Conservation (phyloP, 2,888 invertebrate genomes). For the Calameuta pallipes region DNA sequence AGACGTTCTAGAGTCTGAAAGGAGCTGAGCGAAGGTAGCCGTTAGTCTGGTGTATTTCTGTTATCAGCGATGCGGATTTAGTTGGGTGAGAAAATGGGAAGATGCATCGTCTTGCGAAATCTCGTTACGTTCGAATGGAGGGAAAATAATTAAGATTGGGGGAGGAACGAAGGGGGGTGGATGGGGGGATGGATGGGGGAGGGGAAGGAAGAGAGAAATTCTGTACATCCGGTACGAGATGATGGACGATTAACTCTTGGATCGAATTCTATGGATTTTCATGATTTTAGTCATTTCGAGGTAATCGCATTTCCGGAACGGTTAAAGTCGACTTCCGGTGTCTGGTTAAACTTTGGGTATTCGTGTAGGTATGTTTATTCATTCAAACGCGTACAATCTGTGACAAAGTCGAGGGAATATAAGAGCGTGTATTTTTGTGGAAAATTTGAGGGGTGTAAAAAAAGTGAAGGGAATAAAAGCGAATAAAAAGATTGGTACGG, state of each 20-base stretch:
- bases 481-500: neutral
- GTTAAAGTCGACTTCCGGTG: constrained; percentile 13
- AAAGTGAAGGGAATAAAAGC: no score
- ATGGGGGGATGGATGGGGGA: no score
- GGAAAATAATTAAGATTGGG: no score
- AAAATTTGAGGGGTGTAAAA: no score
- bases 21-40: neutral
- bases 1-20: neutral
- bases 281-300: constrained; percentile 26
- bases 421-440: no score
- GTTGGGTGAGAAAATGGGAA: neutral
- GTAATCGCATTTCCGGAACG: constrained; percentile 27
- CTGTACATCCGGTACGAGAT: constrained; percentile 9
- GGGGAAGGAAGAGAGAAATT: no score
- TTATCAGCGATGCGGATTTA: neutral
- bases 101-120: neutral
- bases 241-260: constrained; percentile 30
- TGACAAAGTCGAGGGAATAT: no score
- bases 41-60: neutral
- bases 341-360: constrained; percentile 10
- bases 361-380: no score
- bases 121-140: neutral
- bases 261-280: constrained; percentile 32
- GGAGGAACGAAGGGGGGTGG: no score
- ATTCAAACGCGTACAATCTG: no score